Evolutionary conservation across 1,140 invertebrate species (phyloP), one percentile per base, ranked within the genome.

Genomic region (Sinella curviseta): DNA sequence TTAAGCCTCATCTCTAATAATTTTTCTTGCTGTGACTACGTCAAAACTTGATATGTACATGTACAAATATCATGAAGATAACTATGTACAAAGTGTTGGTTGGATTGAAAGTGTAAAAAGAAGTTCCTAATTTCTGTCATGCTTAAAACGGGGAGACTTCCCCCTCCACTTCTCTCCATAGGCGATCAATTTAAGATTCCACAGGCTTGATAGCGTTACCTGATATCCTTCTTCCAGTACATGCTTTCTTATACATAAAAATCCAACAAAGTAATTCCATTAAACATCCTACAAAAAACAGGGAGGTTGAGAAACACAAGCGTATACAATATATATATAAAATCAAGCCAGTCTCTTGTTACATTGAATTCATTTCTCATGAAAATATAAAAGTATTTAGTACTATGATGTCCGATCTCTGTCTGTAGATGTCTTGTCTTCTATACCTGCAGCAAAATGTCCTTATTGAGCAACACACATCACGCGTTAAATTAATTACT

Each of bases 161-260:
- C n/a, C 90, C 1, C 85, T 78, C 95, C 95, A 97, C 85, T 95
- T 93, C 2, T 89, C 89, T n/a, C 93, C 93, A 48, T 89, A 89
- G 17, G 85, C 85, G 28, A 96, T 87, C 81, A 92, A 90, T 86
- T 96, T 94, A 17, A 97, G 87, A 85, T 97, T 97, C 95, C 94
- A 97, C 77, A 93, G 92, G 2, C 92, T 88, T 0, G 94, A 95
- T n/a, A 94, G 87, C 39, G 97, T 84, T 0, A 90, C 90, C 14
- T 89, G 86, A 83, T 92, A 90, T 0, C 93, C 92, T 17, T 88
- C 86, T 16, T 80, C 80, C 17, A 83, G 78, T 0, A 86, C 86
- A 4, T 87, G 84, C 73, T 85, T 78, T 57, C 12, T 48, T 48
- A 17, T n/a, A n/a, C n/a, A n/a, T n/a, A n/a, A n/a, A n/a, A n/a